Evolutionary conservation across 1,140 invertebrate genomes (phyloP), one percentile per base, ranked within the genome.

Genomic region (Eubasilissa regina): DNA sequence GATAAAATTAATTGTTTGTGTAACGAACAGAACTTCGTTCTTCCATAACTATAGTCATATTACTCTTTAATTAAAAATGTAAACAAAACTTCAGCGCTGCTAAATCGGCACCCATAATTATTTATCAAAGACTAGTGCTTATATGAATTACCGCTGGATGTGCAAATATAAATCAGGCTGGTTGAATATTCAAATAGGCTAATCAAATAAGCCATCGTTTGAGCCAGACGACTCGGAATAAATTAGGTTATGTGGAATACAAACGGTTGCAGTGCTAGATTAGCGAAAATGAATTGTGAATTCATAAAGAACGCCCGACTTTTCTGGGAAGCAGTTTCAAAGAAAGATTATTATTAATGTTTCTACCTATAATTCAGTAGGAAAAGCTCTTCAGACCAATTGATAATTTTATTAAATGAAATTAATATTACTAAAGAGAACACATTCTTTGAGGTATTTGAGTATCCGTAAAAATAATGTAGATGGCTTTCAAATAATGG

Each of bases 171-270:
- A 80, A 77, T 80, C 79, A 58, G 66, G 43, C 62, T 73, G 79
- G 74, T 60, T 77, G 79, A 80, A 80, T 80, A 80, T 80, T 80
- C 79, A 80, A 80, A 70, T 80, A 64, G 74, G 64, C 51, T 80
- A 77, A 80, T 80, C 79, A 75, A 80, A 80, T 80, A 80, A 77
- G 60, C 64, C 56, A 64, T 35, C 79, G 79, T 77, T 80, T 77
- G 78, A 68, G 17, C 21, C 73, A 80, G 78, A 66, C 62, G 72
- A 80, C 58, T 66, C 53, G 60, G 78, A 80, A 80, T 76, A 80
- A 80, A 80, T 80, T 75, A 75, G 51, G 78, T 66, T 80, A 77
- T 70, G 51, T 56, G 48, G 62, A 77, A 70, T 44, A 77, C 75
- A 77, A 77, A 77, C 51, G 75, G 48, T 44, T 66, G 58, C 75